A percentile compares a stretch with the other conserved stretches of the same genome.
Conservation (phyloP, 2,113 vertebrate genomes). For the Pangasianodon gigas region DNA sequence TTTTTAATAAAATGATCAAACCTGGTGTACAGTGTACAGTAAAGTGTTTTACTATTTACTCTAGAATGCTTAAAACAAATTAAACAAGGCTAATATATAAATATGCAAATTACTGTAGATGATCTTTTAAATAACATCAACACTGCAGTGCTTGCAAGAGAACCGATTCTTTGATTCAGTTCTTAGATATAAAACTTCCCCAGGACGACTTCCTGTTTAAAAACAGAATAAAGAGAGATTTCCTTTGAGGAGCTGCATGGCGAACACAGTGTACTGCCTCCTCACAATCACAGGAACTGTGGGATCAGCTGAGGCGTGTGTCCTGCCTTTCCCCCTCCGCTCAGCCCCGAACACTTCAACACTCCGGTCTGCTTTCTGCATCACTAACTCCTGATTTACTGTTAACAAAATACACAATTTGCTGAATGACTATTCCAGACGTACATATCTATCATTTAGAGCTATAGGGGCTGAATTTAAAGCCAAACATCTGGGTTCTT, state of each 20-base stretch:
- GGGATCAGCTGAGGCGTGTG: constrained; percentile 60
- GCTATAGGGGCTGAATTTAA: not conserved
- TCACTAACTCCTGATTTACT: constrained; percentile 68
- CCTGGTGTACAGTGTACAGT: not conserved
- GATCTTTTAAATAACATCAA: not conserved
- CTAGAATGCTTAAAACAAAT: not conserved
- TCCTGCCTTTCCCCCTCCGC: constrained; percentile 27
- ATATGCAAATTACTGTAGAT: not conserved
- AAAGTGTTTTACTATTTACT: not conserved
- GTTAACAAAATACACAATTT: constrained; percentile 53
- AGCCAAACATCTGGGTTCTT: not conserved
- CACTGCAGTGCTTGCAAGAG: not conserved
- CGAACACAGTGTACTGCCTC: constrained; percentile 73
- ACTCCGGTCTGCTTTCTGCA: constrained; percentile 69
- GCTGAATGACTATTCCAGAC: constrained; percentile 69
- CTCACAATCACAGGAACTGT: constrained; percentile 78
- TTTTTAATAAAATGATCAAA: not conserved
- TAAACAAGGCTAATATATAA: not conserved
- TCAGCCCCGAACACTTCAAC: constrained; percentile 13
- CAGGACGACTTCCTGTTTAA: constrained; percentile 75
- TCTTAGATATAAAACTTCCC: constrained; percentile 56
- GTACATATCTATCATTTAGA: constrained; percentile 17
- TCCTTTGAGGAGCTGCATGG: constrained; percentile 70
- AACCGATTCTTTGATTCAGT: constrained; percentile 41
- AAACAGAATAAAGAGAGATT: constrained; percentile 70